A percentile compares a stretch with the other conserved stretches of the same genome.
These are phyloP conservation scores for Phodopus roborovskii DNA, from an alignment of 2,113 vertebrate species.

Conservation along the genomic window DNA sequence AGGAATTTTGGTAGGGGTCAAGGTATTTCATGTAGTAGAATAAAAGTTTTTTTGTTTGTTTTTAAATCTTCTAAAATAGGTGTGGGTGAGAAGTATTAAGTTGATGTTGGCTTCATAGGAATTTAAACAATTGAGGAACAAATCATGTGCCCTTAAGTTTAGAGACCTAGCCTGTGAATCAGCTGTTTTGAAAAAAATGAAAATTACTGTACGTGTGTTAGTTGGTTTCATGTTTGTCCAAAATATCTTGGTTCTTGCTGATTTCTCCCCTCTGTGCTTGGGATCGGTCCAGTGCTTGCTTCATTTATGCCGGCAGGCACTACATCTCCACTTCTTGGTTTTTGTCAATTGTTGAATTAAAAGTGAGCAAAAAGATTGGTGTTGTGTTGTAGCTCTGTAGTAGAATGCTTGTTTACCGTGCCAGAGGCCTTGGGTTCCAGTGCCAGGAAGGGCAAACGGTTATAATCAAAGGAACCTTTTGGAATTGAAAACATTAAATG, in stretches of 20 bases:
- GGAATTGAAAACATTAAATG: conserved; percentile 56
- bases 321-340: neutral
- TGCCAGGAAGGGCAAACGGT: conserved; percentile 5
- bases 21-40: conserved; percentile 13
- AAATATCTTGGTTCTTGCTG: conserved; percentile 13
- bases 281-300: neutral
- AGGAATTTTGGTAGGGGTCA: conserved; percentile 51
- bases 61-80: conserved; percentile 26
- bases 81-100: conserved; percentile 16
- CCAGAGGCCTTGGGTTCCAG: neutral
- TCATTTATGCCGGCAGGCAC: neutral
- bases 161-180: conserved; percentile 27
- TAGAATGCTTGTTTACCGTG: neutral
- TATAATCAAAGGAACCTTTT: conserved; percentile 9
- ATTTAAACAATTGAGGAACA: conserved; percentile 25
- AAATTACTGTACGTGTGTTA: conserved; percentile 3
- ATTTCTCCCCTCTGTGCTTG: neutral
- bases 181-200: neutral
- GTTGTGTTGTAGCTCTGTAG: neutral
- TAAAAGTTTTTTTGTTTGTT: neutral
- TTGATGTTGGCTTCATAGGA: conserved; percentile 30
- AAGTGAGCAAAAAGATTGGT: neutral
- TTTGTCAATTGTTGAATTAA: conserved; percentile 30
- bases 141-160: neutral
- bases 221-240: conserved; percentile 41